These are phyloP conservation scores for Alouatta palliata DNA, from an alignment of 2,113 vertebrate species.

Conservation along the genomic window DNA sequence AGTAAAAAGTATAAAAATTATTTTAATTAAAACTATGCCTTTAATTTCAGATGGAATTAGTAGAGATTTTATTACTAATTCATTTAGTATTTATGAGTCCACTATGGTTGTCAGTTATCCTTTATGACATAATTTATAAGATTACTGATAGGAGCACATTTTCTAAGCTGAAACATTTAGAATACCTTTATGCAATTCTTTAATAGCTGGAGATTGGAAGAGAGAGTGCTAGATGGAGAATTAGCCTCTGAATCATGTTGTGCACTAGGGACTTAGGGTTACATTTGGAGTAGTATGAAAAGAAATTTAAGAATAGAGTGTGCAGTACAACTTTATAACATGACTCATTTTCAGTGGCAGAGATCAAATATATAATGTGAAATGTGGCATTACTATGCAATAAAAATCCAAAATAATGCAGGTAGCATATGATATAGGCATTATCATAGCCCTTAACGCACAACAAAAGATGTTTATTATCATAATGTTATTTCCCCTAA, in stretches of 20 bases:
- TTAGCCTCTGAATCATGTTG: slow-evolving; percentile 47
- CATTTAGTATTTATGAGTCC: slow-evolving; percentile 54
- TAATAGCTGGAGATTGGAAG: slow-evolving; percentile 39
- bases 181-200: slow-evolving; percentile 51
- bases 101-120: slow-evolving; percentile 39
- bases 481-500: not conserved
- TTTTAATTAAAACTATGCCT: slow-evolving; percentile 34
- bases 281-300: not conserved
- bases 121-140: slow-evolving; percentile 61
- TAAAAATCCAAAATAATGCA: slow-evolving; percentile 18
- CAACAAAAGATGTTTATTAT: not conserved
- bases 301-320: slow-evolving; percentile 20
- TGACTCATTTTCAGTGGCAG: slow-evolving; percentile 23
- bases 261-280: not conserved
- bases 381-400: not conserved
- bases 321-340: not conserved
- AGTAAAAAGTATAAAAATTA: slow-evolving; percentile 47
- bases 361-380: not conserved
- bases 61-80: slow-evolving; percentile 56
- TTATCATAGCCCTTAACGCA: not conserved
- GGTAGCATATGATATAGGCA: not conserved
- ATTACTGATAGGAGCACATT: slow-evolving; percentile 38
- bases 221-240: slow-evolving; percentile 6
- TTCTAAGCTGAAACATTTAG: slow-evolving; percentile 48
- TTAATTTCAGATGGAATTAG: slow-evolving; percentile 48